Evolutionary conservation across 1,140 invertebrate genomes (phyloP), one percentile per base, ranked within the genome.

Genomic region (Drosophila kurseongensis): DNA sequence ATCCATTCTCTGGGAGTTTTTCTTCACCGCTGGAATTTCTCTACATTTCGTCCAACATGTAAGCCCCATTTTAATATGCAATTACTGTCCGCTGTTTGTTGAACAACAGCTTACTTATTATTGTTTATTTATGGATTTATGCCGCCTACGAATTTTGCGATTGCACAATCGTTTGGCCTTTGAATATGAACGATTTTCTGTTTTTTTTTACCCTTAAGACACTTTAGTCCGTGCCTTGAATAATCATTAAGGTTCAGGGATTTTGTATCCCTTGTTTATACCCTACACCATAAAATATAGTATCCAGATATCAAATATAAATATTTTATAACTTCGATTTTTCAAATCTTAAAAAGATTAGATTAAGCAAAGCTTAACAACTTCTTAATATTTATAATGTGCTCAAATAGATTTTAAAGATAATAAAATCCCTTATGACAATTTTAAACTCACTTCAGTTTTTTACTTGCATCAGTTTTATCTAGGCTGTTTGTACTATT

Each of bases 71-170:
- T 88, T 86, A 88, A 88, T 86, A 86, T 86, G 83, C 84, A 86
- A 88, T 83, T 88, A 88, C 69, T 83, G 83, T 83, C 62, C 69
- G 74, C 71, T 58, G 56, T 58, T 80, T 56, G 60, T 56, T 51
- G 45, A 63, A 36, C 50, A 42, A 42, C 60, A 35, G 75, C 62
- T 68, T 65, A 86, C 88, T 86, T 78, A 88, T 86, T 86, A 59
- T 71, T 75, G 86, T 82, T 86, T 82, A 86, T 86, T 86, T 83
- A 73, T 83, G 80, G 81, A 85, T 75, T 76, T 77, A 71, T 72
- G 66, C 68, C 83, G 83, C 83, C 83, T 83, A 86, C 83, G 76
- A 83, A 58, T 74, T 54, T 50, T 16, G 63, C 63, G 84, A 89
- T 86, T 86, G 80, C 84, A 86, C 79, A 86, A 86, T 76, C 82